Base-by-base conservation (phyloP, 2,797 vertebrate species). In the Anabacerthia variegaticeps region DNA sequence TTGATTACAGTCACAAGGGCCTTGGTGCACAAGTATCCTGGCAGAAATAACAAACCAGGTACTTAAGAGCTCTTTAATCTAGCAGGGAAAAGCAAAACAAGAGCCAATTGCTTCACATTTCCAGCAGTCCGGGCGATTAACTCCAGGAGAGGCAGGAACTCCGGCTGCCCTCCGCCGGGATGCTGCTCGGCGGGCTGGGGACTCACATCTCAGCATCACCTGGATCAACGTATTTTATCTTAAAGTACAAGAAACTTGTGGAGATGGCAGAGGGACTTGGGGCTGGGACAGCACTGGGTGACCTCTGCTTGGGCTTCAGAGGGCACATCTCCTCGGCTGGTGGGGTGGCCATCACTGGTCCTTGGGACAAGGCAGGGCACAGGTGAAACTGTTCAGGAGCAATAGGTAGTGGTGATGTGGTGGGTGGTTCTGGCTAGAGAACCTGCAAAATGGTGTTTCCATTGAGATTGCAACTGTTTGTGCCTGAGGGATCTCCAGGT, bases 311-410 rank as follows among this genome's bases (percentile, higher is more conserved):
- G 7, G 27, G 41, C 62, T 87, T 52, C 94, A 95, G 56, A 65
- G 88, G 96, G 97, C 96, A 97, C 98, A 97, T 97, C 97, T 41
- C 98, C 98, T 98, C 89, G 34, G 97, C 91, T 97, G 97, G 98
- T 96, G 96, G 98, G 98, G 97, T 98, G 97, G 95, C 97, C 97
- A 98, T 97, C 14, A 6, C 63, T 67, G 93, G 96, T 95, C 96
- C 97, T 95, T 95, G 96, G 92, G 83, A 84, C 14, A 44, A 74
- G 43, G 65, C 54, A 44, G 9, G 6, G 54, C 16, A 5, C 36
- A 18, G 19, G 73, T 79, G 30, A 3, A 26, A 37, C 16, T 59
- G 41, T 28, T 44, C 8, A 0, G 41, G 5, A 84, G 36, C 43
- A 71, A 27, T 13, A 19, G 30, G 15, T 46, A 54, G 34, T 2